Conservation (phyloP, 2,113 vertebrate species). For the Paramisgurnus dabryanus region DNA sequence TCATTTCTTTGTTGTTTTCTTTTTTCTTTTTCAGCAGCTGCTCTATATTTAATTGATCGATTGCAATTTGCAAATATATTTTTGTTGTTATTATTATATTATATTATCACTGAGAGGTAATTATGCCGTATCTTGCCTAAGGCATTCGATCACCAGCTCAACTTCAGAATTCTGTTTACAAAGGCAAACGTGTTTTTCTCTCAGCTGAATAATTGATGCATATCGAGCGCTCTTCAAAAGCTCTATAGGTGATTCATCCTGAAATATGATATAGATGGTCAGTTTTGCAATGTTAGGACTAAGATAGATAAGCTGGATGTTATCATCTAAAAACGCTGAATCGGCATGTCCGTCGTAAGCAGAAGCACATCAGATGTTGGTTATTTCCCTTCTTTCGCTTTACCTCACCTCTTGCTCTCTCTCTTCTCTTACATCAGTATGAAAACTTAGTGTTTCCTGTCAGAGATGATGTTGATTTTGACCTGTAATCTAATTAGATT, state of each 20-base stretch:
- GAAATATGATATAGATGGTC: slow-evolving; percentile 27
- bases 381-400: background rate
- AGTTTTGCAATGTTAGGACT: slow-evolving; percentile 2
- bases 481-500: background rate
- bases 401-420: background rate
- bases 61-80: too few species aligned
- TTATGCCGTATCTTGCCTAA: too few species aligned
- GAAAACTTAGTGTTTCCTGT: slow-evolving; percentile 23
- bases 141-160: too few species aligned
- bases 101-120: too few species aligned
- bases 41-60: too few species aligned
- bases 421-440: background rate
- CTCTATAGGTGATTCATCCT: background rate
- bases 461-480: slow-evolving; percentile 23
- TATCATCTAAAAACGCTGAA: slow-evolving; percentile 11
- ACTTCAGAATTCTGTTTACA: background rate
- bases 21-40: too few species aligned
- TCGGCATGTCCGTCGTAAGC: background rate
- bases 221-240: background rate
- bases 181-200: background rate
- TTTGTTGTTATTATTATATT: too few species aligned
- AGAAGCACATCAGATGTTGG: slow-evolving; percentile 13
- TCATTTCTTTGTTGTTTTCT: too few species aligned
- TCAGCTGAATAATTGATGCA: slow-evolving; percentile 26
- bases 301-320: slow-evolving; percentile 17